Evolutionary conservation across 2,797 vertebrate species (phyloP).

Genomic region (Smutsia temminckii): DNA sequence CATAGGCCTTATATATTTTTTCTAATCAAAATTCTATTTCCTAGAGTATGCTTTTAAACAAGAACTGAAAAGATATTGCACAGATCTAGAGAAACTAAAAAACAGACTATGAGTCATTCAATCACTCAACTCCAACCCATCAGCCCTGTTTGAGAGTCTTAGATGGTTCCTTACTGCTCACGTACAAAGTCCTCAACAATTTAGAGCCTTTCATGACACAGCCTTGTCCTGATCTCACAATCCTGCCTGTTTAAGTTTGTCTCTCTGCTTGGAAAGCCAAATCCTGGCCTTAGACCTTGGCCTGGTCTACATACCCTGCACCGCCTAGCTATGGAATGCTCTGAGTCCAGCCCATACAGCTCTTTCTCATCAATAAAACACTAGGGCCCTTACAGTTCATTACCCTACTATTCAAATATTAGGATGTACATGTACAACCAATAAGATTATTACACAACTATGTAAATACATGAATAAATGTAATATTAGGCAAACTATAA

Average conservation of each 20-base stretch:
- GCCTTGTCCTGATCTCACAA: background rate
- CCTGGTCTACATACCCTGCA: background rate
- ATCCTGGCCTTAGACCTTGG: background rate
- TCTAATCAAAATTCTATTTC: slow-evolving; percentile 49
- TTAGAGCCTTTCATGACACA: background rate
- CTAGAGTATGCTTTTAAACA: slow-evolving; percentile 15
- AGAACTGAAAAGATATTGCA: slow-evolving; percentile 42
- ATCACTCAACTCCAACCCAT: background rate
- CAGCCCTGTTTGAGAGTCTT: background rate
- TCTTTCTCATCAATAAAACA: background rate
- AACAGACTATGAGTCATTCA: background rate
- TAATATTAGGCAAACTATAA: background rate
- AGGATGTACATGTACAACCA: background rate
- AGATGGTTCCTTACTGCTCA: background rate
- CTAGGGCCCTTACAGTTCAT: background rate
- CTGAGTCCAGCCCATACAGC: background rate
- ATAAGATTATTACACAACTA: background rate
- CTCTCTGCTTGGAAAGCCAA: background rate
- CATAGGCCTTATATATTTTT: background rate
- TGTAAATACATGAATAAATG: background rate
- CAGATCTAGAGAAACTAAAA: slow-evolving; percentile 37
- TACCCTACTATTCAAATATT: background rate
- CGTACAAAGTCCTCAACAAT: background rate
- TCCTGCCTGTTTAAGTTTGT: background rate
- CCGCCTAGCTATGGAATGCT: background rate